Base-by-base conservation (phyloP, 2,797 vertebrate species). In the Echeneis naucrates region DNA sequence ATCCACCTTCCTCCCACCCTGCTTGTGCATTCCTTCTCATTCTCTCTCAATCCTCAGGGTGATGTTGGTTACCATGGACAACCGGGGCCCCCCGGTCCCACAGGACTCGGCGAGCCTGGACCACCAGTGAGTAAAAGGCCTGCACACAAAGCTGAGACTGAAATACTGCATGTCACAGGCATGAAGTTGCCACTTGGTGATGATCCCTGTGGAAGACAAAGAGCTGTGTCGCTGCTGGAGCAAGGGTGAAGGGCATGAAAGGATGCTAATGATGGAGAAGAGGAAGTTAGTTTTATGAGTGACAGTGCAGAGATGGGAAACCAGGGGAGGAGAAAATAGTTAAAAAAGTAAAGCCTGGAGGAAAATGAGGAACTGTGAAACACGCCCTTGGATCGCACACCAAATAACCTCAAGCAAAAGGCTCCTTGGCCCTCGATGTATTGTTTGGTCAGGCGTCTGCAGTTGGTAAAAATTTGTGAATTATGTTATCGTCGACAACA, bases 61-160 rank as follows among this genome's bases (percentile, higher is more conserved):
- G 93, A 95, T 68, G 86, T 87, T 0, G 96, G 96, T 50, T 89
- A 92, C 74, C 95, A 93, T 74, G 96, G 96, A 72, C 92, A 94
- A 86, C 86, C 82, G 0, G 96, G 96, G 8, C 95, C 95, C 44
- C 81, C 88, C 4, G 96, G 96, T 16, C 95, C 95, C 56, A 92
- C 84, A 0, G 96, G 96, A 38, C 10, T 94, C 45, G 96, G 96
- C 54, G 96, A 97, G 72, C 87, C 94, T n/a, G 96, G 96, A 88
- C 82, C 90, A 68, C 91, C 54, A 79, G 96, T 97, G 91, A 88
- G 95, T 91, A 78, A 52, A 51, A 63, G 40, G 47, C 64, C 32
- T 35, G 55, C 21, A 19, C 30, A n/a, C 24, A 8, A 47, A n/a
- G 23, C 9, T 45, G 17, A 47, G 45, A 8, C 42, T 45, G n/a